These are phyloP conservation scores for Catharus ustulatus DNA, from an alignment of 2,797 vertebrate species.

Conservation along the genomic window DNA sequence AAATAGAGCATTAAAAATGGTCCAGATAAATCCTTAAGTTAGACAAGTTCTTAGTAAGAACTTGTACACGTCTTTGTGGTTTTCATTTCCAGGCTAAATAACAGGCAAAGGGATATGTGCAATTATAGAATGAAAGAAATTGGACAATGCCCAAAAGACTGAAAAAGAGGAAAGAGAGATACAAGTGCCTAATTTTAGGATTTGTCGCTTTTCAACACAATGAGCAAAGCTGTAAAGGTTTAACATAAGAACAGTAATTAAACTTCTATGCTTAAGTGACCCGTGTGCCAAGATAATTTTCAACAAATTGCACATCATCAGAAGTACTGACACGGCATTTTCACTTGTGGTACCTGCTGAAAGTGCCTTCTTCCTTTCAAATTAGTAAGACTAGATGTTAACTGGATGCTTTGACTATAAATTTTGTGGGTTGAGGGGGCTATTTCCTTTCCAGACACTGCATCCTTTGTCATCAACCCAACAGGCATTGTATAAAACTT, in stretches of 20 bases:
- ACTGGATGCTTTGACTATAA: not conserved
- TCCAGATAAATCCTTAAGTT: constrained; percentile 25
- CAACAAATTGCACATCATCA: constrained; percentile 35
- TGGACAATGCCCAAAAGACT: constrained; percentile 11
- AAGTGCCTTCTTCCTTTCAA: not conserved
- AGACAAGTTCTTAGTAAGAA: not conserved
- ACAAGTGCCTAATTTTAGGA: constrained; percentile 51
- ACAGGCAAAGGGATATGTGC: constrained; percentile 39
- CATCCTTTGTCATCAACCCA: not conserved
- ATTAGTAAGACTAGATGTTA: not conserved
- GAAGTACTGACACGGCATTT: constrained; percentile 2
- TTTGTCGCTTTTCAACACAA: constrained; percentile 15
- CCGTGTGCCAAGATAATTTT: constrained; percentile 37
- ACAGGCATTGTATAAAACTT: not conserved
- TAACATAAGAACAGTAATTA: constrained; percentile 44
- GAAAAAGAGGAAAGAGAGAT: constrained; percentile 18
- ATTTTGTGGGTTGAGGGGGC: not conserved
- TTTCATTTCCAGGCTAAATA: constrained; percentile 25
- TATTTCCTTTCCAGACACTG: not conserved
- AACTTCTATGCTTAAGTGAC: constrained; percentile 5
- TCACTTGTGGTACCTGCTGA: not conserved
- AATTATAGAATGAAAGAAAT: constrained; percentile 55
- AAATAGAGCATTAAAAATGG: not conserved
- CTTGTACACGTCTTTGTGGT: not conserved
- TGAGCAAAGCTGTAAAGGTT: constrained; percentile 18